Percentiles rank a stretch among this genome's conserved stretches.
These are phyloP conservation scores for Pseudanteris insignis DNA, from an alignment of 2,888 invertebrate species.

Conservation along the genomic window DNA sequence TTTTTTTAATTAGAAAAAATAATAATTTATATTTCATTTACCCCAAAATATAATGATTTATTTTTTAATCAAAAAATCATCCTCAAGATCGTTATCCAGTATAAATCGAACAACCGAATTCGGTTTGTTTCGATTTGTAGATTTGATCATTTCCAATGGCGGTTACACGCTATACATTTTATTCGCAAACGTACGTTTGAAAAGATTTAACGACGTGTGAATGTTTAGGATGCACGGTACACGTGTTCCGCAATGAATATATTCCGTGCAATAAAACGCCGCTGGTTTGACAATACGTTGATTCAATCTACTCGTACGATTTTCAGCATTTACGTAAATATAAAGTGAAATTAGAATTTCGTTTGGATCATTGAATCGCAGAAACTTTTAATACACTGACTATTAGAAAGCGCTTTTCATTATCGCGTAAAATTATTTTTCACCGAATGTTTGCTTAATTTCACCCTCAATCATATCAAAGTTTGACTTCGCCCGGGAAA, in stretches of 20 bases:
- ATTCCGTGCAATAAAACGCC: constrained; percentile 4
- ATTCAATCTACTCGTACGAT: constrained; percentile 11
- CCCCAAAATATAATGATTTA: no score
- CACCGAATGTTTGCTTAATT: constrained; percentile 11
- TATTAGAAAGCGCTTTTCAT: constrained; percentile 9
- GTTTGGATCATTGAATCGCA: constrained; percentile 3
- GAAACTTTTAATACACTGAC: background rate
- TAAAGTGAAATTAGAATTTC: constrained; percentile 2
- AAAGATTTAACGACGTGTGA: constrained; percentile 14
- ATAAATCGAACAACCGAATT: no score
- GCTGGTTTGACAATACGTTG: constrained; percentile 7
- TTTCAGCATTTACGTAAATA: background rate
- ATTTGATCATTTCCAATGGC: constrained; percentile 1
- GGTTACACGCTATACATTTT: constrained; percentile 8
- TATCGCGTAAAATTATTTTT: constrained; percentile 8
- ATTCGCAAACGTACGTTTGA: constrained; percentile 9
- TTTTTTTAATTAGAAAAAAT: no score
- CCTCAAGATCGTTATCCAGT: no score
- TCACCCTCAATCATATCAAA: constrained; percentile 4
- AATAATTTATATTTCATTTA: no score
- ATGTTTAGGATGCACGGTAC: constrained; percentile 5
- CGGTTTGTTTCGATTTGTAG: background rate
- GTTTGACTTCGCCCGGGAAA: constrained; percentile 5
- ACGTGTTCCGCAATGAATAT: constrained; percentile 8
- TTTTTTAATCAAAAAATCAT: no score